These are phyloP conservation scores for Gymnorhina tibicen DNA, from an alignment of 2,113 vertebrate species.

Conservation along the genomic window DNA sequence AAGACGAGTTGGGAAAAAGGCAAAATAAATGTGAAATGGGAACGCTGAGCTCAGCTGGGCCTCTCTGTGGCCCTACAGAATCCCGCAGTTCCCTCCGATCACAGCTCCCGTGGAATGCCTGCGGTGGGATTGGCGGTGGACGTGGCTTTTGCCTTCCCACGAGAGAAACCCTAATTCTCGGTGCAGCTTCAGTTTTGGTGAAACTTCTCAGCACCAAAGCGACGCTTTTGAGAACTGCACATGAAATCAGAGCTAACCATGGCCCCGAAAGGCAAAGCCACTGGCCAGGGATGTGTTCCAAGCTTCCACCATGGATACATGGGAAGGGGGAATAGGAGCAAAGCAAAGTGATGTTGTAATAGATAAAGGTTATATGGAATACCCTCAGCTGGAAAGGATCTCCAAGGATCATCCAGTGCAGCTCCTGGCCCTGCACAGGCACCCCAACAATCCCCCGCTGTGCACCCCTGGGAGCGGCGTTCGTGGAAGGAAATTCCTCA, in stretches of 20 bases:
- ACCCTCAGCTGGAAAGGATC: neutral
- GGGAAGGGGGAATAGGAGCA: neutral
- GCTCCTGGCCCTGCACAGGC: neutral
- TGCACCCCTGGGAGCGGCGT: neutral
- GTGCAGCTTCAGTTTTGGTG: neutral
- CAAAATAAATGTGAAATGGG: neutral
- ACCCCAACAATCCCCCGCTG: neutral
- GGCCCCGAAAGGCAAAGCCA: neutral
- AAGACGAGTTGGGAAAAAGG: neutral
- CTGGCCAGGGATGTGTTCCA: neutral
- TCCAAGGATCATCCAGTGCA: neutral
- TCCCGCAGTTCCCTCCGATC: neutral
- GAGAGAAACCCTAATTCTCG: neutral
- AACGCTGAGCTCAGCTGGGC: neutral
- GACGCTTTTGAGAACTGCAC: neutral
- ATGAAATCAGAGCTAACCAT: constrained; percentile 1
- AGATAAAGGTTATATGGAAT: neutral
- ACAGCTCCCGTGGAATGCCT: neutral
- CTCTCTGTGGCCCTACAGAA: neutral
- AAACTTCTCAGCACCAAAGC: neutral
- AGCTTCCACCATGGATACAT: neutral
- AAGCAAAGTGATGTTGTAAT: neutral
- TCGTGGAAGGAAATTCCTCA: neutral
- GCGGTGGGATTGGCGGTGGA: neutral
- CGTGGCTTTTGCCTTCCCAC: constrained; percentile 20